These are phyloP conservation scores for Pediacus dermestoides DNA, from an alignment of 2,888 invertebrate species.

Conservation along the genomic window DNA sequence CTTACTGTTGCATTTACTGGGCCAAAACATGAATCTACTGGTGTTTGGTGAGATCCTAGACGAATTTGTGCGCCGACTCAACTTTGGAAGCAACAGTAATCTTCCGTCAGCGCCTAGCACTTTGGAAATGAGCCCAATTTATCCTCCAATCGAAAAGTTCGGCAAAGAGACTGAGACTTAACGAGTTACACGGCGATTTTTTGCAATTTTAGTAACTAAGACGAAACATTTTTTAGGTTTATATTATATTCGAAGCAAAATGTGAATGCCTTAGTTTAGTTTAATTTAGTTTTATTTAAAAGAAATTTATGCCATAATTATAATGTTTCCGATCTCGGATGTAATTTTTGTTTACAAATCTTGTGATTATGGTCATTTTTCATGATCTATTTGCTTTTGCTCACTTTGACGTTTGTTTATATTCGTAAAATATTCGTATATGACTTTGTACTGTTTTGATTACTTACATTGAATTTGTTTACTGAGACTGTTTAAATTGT, in stretches of 20 bases:
- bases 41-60: constrained; percentile 77
- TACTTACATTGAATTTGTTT: too few species aligned
- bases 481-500: too few species aligned
- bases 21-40: constrained; percentile 82
- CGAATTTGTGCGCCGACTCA: constrained; percentile 68
- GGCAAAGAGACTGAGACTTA: constrained; percentile 83
- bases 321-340: too few species aligned
- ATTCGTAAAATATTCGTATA: too few species aligned
- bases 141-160: constrained; percentile 74
- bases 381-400: too few species aligned
- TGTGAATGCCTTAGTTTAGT: constrained; percentile 10
- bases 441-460: too few species aligned
- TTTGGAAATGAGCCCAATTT: constrained; percentile 81
- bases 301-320: too few species aligned
- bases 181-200: too few species aligned
- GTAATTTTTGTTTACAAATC: too few species aligned
- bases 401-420: too few species aligned
- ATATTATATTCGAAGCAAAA: constrained; percentile 1
- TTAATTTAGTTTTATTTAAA: too few species aligned
- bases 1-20: constrained; percentile 74
- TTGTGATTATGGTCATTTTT: too few species aligned
- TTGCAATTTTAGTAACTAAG: background rate
- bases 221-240: background rate
- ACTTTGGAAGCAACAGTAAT: constrained; percentile 66
- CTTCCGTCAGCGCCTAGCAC: constrained; percentile 82